Evolutionary conservation across 2,888 invertebrate genomes (phyloP).

Genomic region (Chrysomela aeneicollis): DNA sequence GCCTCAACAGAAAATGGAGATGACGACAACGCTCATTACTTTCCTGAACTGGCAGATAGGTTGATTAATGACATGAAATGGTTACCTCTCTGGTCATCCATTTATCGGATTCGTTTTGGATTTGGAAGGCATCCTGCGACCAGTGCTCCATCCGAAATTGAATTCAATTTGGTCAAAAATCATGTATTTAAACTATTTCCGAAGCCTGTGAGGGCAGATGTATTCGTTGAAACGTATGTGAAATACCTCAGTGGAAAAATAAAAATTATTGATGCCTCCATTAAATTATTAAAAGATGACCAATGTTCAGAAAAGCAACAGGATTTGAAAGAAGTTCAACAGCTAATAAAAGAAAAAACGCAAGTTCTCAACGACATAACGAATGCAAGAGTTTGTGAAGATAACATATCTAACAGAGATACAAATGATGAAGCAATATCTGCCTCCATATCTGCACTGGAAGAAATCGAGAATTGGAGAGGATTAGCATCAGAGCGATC

Average conservation of each 20-base stretch:
- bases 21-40: slow-evolving; percentile 14
- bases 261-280: neutral
- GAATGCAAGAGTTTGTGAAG: neutral
- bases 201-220: slow-evolving; percentile 4
- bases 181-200: slow-evolving; percentile 13
- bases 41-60: neutral
- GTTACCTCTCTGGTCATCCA: slow-evolving; percentile 6
- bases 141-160: slow-evolving; percentile 4
- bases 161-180: slow-evolving; percentile 12
- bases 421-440: neutral
- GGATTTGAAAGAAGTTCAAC: too few relatives aligned
- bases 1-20: slow-evolving; percentile 1
- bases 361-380: too few relatives aligned
- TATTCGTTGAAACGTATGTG: neutral
- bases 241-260: neutral
- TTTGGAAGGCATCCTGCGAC: slow-evolving; percentile 9
- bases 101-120: neutral
- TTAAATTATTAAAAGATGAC: neutral
- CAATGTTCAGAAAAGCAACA: too few relatives aligned
- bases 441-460: neutral
- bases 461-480: slow-evolving; percentile 15
- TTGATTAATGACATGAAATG: neutral
- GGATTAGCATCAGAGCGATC: neutral
- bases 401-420: neutral
- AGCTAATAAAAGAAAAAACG: too few relatives aligned